Percentiles rank a stretch among this genome's conserved stretches.
Conservation (phyloP, 2,888 invertebrate species). For the Anthrax anthrax region DNA sequence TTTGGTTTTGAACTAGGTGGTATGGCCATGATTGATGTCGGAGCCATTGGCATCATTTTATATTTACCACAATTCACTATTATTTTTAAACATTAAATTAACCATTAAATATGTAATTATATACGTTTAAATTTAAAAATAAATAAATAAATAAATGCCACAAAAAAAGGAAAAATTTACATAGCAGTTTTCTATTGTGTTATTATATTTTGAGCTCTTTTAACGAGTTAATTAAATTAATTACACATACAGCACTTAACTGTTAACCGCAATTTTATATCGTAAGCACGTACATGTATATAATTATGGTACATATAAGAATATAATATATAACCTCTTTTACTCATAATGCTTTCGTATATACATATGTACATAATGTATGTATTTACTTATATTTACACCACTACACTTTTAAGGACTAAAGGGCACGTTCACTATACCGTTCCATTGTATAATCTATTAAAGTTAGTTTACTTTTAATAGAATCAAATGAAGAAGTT, state of each 20-base stretch:
- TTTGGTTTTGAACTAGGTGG: slow-evolving; percentile 65
- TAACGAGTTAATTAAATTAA: slow-evolving; percentile 7
- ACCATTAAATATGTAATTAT: too few species aligned
- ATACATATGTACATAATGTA: too few species aligned
- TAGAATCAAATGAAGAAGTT: too few species aligned
- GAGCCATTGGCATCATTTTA: slow-evolving; percentile 86
- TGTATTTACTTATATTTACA: too few species aligned
- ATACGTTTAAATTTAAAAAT: background rate
- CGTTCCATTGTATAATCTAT: too few species aligned
- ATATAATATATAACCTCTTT: too few species aligned
- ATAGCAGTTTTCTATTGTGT: slow-evolving; percentile 6
- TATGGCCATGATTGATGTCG: slow-evolving; percentile 72
- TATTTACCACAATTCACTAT: slow-evolving; percentile 35
- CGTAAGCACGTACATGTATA: background rate
- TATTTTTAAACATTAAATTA: slow-evolving; percentile 7
- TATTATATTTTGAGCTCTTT: too few species aligned
- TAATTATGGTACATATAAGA: too few species aligned
- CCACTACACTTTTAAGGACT: background rate
- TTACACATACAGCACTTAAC: slow-evolving; percentile 5
- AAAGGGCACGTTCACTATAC: too few species aligned
- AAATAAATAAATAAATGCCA: background rate
- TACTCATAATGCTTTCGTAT: too few species aligned
- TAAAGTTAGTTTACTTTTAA: background rate
- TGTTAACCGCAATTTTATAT: slow-evolving; percentile 1
- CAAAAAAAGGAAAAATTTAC: slow-evolving; percentile 1